Conservation (phyloP, 2,888 invertebrate species). For the Matsumyia berberina region DNA sequence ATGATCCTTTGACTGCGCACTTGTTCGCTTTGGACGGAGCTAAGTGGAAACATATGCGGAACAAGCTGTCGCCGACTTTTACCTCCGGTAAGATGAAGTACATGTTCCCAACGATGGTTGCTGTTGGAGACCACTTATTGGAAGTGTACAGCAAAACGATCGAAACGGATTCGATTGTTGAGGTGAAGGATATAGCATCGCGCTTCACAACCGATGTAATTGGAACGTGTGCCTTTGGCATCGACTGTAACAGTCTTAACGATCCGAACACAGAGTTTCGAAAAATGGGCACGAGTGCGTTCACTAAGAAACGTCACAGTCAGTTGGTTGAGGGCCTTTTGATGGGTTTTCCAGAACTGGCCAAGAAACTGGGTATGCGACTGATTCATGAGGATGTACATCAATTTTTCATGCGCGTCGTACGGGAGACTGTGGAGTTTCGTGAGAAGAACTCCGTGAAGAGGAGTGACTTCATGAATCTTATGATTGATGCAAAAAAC, state of each 20-base stretch:
- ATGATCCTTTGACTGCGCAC: conserved; percentile 82
- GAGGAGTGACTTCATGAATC: conserved; percentile 86
- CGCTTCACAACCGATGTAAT: conserved; percentile 85
- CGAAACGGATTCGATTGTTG: conserved; percentile 79
- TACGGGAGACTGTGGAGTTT: conserved; percentile 84
- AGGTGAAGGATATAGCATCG: conserved; percentile 84
- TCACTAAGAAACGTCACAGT: conserved; percentile 76
- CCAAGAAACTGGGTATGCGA: conserved; percentile 78
- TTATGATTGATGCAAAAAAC: conserved; percentile 85
- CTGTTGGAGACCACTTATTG: conserved; percentile 79
- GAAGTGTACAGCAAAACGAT: not conserved
- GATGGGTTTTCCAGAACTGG: conserved; percentile 77
- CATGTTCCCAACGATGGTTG: conserved; percentile 82
- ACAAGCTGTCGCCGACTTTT: conserved; percentile 84
- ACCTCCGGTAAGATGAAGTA: conserved; percentile 85
- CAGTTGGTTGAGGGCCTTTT: conserved; percentile 77
- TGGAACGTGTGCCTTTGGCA: conserved; percentile 85
- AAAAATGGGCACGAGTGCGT: conserved; percentile 77
- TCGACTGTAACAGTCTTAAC: conserved; percentile 84
- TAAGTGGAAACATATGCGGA: conserved; percentile 84
- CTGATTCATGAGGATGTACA: conserved; percentile 79
- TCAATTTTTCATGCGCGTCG: conserved; percentile 84
- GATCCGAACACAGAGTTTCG: conserved; percentile 83
- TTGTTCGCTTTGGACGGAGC: conserved; percentile 82
- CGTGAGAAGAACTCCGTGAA: conserved; percentile 85